A percentile compares a stretch with the other conserved stretches of the same genome.
These are phyloP conservation scores for Leptarthrus brevirostris DNA, from an alignment of 2,888 invertebrate genomes.

Conservation along the genomic window DNA sequence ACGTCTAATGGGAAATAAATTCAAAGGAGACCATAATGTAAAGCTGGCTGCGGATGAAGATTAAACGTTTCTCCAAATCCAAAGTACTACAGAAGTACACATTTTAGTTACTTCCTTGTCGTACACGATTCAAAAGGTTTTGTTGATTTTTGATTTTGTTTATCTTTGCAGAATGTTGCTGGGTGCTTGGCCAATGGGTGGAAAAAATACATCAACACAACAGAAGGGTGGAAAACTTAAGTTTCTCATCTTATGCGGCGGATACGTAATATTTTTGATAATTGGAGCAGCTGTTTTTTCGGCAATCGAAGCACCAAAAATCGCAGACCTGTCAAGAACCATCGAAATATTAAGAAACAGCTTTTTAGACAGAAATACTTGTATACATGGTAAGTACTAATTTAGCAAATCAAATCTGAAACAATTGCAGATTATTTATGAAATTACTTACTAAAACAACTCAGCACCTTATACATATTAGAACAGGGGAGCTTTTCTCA, in stretches of 20 bases:
- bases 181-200: constrained; percentile 61
- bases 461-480: no score
- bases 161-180: constrained; percentile 58
- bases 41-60: neutral
- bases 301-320: constrained; percentile 81
- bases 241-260: constrained; percentile 66
- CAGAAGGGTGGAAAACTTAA: constrained; percentile 65
- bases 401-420: no score
- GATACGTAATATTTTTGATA: constrained; percentile 72
- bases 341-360: constrained; percentile 70
- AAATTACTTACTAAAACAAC: no score
- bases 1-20: constrained; percentile 10
- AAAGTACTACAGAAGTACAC: no score
- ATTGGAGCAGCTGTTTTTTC: constrained; percentile 84
- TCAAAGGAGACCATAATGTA: neutral
- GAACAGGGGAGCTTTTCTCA: no score
- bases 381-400: constrained; percentile 76
- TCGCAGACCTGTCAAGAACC: constrained; percentile 70
- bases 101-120: no score
- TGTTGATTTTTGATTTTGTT: constrained; percentile 11
- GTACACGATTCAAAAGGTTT: neutral
- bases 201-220: constrained; percentile 59
- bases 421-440: no score
- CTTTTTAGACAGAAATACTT: constrained; percentile 74
- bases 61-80: no score